Percentiles rank a stretch among this genome's conserved stretches.
Evolutionary conservation across 2,113 vertebrate species (phyloP).

Genomic region (Otolemur garnettii): DNA sequence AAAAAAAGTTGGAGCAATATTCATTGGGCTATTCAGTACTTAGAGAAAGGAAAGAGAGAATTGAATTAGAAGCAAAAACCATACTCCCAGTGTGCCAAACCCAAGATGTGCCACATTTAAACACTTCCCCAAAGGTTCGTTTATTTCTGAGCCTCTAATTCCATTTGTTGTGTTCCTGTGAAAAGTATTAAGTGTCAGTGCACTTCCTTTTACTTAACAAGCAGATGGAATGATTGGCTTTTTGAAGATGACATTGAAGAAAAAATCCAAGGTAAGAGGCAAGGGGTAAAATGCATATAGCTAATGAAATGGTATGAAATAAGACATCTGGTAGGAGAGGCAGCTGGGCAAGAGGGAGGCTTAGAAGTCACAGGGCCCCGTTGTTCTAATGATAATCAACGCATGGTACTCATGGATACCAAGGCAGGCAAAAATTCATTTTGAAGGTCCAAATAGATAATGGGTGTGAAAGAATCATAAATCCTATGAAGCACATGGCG

Average conservation of each 20-base stretch:
- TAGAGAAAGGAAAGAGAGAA: neutral
- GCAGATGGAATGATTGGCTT: neutral
- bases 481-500: neutral
- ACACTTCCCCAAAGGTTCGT: neutral
- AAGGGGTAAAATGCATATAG: neutral
- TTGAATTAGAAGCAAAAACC: neutral
- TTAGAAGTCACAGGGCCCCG: neutral
- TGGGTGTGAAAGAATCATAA: slow-evolving; percentile 19
- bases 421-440: neutral
- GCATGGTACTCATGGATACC: neutral
- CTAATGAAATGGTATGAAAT: neutral
- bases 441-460: neutral
- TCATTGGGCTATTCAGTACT: neutral
- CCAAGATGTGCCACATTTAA: neutral
- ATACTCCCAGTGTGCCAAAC: neutral
- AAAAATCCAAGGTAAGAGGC: neutral
- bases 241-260: neutral
- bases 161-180: neutral
- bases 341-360: neutral
- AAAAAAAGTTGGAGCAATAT: neutral
- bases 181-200: neutral
- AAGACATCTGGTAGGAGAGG: neutral
- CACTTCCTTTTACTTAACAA: neutral
- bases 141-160: slow-evolving; percentile 38
- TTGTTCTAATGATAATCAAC: neutral